These are phyloP conservation scores for Polylopha cassiicola DNA, from an alignment of 2,888 invertebrate species.

Conservation along the genomic window DNA sequence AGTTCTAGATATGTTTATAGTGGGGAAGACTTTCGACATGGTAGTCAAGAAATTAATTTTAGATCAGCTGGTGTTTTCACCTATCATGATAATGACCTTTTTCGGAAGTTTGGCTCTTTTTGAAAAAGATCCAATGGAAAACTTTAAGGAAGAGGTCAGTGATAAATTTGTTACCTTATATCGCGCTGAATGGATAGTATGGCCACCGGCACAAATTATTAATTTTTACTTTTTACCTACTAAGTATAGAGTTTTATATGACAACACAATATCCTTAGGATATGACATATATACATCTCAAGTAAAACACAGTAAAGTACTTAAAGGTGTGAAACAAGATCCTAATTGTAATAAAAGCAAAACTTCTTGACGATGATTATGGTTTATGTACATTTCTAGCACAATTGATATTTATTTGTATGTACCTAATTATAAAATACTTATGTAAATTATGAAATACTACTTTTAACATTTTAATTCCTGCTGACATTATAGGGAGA, in stretches of 20 bases:
- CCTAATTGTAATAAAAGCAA: no score
- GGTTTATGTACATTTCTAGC: constrained; percentile 1
- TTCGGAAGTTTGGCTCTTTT: constrained; percentile 87
- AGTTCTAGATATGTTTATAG: constrained; percentile 83
- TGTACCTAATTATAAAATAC: no score
- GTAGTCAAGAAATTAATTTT: constrained; percentile 87
- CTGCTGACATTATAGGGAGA: no score
- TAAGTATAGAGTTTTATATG: constrained; percentile 91
- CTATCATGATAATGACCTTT: constrained; percentile 87
- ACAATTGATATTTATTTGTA: no score
- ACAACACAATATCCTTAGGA: constrained; percentile 90
- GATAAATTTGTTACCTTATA: constrained; percentile 88
- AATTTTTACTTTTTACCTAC: constrained; percentile 94
- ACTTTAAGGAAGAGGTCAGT: constrained; percentile 83
- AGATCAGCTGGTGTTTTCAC: constrained; percentile 93
- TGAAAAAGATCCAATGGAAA: constrained; percentile 79
- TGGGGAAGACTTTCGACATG: constrained; percentile 82
- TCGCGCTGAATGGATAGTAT: constrained; percentile 93
- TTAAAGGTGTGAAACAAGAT: constrained; percentile 3
- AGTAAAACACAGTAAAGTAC: constrained; percentile 79
- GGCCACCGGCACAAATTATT: constrained; percentile 95
- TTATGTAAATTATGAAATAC: no score
- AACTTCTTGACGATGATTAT: constrained; percentile 1
- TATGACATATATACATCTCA: constrained; percentile 93
- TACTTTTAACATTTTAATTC: no score